Evolutionary conservation across 1,140 invertebrate genomes (phyloP), one percentile per base, ranked within the genome.

Genomic region (Chrysopa pallens): DNA sequence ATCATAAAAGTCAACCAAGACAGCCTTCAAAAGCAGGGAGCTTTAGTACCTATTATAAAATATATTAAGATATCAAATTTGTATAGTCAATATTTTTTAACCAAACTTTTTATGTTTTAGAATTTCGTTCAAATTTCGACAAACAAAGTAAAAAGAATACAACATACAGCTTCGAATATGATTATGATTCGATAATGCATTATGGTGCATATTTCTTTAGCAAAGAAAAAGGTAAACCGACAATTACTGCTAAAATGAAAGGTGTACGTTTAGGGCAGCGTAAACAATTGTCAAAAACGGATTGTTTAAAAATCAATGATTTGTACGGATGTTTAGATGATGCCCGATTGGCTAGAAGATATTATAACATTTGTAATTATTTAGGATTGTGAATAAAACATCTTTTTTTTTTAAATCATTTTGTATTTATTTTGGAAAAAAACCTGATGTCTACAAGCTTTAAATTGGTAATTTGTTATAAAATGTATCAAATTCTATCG

Each of bases 111-210:
- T 43, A 48, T 49, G 45, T 63, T 67, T 31, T 55, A 74, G 73
- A 62, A 45, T 74, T 67, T 48, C 53, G 64, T 43, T 60, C 62
- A 9, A 69, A 78, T 59, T 70, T 80, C 58, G 61, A 73, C 48
- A 71, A 80, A 58, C 63, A 75, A 49, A 69, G 68, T 48, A 54
- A 64, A 44, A 68, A 63, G 36, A 76, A 77, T 51, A 74, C 72
- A 14, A 71, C 72, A 0, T 70, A 71, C 48, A 66, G 60, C 40
- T 77, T 72, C 55, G 73, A 77, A 46, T 81, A 81, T 49, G 78
- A 81, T 51, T 80, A 75, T 51, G 69, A 77, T 41, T 78, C 74
- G 29, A 77, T 81, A 31, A 80, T 81, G 78, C 78, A 81, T 53
- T 81, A 81, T 50, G 78, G 78, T 4, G 66, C 62, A 43, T 63